Evolutionary conservation across 2,888 invertebrate species (phyloP), one percentile per base, ranked within the genome.

Genomic region (Callyntrura sp.): DNA sequence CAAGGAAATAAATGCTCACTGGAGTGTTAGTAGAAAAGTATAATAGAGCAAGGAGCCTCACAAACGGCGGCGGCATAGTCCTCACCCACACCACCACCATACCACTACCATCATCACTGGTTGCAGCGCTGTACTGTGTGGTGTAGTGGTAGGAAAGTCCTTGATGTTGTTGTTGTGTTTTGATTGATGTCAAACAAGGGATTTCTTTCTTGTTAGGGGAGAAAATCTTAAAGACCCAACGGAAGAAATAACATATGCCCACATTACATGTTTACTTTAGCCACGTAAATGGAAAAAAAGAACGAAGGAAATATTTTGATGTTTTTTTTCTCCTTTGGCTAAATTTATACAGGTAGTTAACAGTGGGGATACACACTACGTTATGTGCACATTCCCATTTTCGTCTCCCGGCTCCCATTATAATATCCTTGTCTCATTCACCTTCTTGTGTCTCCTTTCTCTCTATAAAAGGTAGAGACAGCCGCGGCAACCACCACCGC

Each of bases 1-100:
- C 12, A n/a, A 78, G 76, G 57, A 85, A 85, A 85, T 84, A 84
- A 84, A 84, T 84, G 84, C 70, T 84, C 84, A 84, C 73, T 55
- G 70, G 84, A 84, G 84, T 84, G 84, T 73, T 84, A 43, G 57
- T 8, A 65, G 51, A 51, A 8, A 83, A 65, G 35, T 35, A 35
- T 35, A 35, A 35, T n/a, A n/a, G 6, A 35, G 35, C 3, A 35
- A 35, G 3, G 35, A 35, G 35, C 35, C 35, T 4, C 6, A 35
- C 35, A 35, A 35, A 35, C 35, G 35, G 35, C 6, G 35, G 35
- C 35, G 35, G 35, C 35, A n/a, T n/a, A n/a, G n/a, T n/a, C 51
- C 45, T 43, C 43, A 35, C 25, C 35, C 3, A 78, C 78, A 60
- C n/a, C 68, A 84, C 81, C n/a, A 57, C 57, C 60, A 57, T 17